Conservation (phyloP, 1,140 invertebrate genomes). For the Thaumatotibia leucotreta region DNA sequence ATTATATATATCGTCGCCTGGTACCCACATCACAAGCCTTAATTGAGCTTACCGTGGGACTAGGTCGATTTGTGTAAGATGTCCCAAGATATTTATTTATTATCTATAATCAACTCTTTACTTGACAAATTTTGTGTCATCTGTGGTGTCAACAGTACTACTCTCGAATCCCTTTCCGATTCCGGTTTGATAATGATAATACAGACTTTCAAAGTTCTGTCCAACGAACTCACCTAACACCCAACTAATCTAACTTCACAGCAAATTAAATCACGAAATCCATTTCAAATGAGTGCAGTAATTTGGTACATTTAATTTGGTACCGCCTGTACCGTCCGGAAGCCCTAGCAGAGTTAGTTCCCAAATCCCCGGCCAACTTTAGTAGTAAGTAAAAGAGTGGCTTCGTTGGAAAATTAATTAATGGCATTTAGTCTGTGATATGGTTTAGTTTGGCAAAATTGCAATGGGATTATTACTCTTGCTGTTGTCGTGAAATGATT, state of each 20-base stretch:
- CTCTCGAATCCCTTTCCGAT: no score
- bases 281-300: neutral
- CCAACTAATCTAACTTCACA: slow-evolving; percentile 3
- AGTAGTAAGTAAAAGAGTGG: slow-evolving; percentile 8
- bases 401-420: slow-evolving; percentile 8
- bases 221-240: neutral
- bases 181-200: no score
- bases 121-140: no score
- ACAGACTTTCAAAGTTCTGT: neutral
- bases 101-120: no score
- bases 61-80: no score
- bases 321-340: neutral
- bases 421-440: neutral
- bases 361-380: slow-evolving; percentile 7
- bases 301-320: slow-evolving; percentile 6
- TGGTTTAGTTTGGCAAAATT: neutral
- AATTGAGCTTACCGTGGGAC: no score
- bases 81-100: no score
- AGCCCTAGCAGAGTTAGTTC: neutral
- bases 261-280: slow-evolving; percentile 9
- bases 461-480: neutral
- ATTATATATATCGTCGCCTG: no score
- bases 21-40: no score
- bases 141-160: no score
- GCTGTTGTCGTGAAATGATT: neutral